phyloP scores from a whole-genome alignment of 2,797 vertebrate genomes.

The Astyanax mexicanus region DNA sequence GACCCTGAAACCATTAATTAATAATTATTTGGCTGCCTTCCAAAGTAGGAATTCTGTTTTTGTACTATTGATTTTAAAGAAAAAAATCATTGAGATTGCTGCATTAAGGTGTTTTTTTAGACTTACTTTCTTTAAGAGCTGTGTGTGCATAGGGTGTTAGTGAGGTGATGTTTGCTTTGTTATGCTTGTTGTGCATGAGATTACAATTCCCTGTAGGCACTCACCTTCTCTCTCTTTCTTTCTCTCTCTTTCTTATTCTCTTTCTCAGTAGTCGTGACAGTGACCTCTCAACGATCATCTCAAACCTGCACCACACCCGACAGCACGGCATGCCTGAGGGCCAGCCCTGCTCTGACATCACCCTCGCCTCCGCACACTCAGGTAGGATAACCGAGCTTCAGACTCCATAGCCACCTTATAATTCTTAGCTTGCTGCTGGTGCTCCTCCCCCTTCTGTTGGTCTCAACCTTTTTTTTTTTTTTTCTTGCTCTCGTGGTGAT shows the following conservation, averaged over 20 bases:
- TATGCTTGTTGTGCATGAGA: conserved; percentile 11
- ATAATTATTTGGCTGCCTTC: no score
- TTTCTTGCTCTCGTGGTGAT: conserved; percentile 45
- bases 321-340: conserved; percentile 96
- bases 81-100: no score
- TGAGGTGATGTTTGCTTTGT: conserved; percentile 23
- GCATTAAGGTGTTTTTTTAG: no score
- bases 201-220: conserved; percentile 30
- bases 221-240: conserved; percentile 33
- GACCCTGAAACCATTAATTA: no score
- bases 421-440: not conserved
- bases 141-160: conserved; percentile 23
- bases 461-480: conserved; percentile 25
- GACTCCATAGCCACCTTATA: conserved; percentile 8
- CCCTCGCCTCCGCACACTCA: conserved; percentile 85
- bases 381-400: conserved; percentile 81
- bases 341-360: conserved; percentile 89
- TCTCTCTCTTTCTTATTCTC: conserved; percentile 41
- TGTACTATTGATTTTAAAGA: no score
- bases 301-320: conserved; percentile 92
- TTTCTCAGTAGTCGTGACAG: conserved; percentile 87
- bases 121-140: no score
- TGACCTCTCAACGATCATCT: conserved; percentile 93
- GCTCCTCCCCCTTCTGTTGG: conserved; percentile 25
- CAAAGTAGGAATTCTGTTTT: no score